Evolutionary conservation across 1,140 invertebrate species (phyloP).

Genomic region (Laupala kohalensis): DNA sequence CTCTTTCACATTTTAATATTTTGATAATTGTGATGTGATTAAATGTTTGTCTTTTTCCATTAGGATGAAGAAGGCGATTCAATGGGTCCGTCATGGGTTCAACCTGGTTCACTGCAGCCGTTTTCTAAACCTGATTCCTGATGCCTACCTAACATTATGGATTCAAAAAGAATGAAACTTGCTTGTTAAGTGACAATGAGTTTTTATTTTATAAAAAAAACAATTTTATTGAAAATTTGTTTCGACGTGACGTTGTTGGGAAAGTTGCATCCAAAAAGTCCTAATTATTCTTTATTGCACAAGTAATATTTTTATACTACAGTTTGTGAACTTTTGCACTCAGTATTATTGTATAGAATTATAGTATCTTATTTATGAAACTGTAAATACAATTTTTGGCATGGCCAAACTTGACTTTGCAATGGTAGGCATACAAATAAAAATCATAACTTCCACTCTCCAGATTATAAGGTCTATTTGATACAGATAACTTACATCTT

Average conservation of each 20-base stretch:
- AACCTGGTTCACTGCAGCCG: constrained; percentile 55
- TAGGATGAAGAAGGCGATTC: constrained; percentile 6
- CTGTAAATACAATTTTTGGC: neutral
- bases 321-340: neutral
- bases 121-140: constrained; percentile 40
- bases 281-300: too few species aligned
- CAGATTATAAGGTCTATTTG: too few species aligned
- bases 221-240: too few species aligned
- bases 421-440: too few species aligned
- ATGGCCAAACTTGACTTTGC: neutral
- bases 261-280: too few species aligned
- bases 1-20: too few species aligned
- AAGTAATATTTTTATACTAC: neutral
- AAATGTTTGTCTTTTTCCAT: too few species aligned
- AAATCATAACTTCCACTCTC: too few species aligned
- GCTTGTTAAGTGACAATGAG: neutral
- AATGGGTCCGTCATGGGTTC: constrained; percentile 58
- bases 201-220: too few species aligned
- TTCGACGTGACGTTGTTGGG: too few species aligned
- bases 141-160: neutral
- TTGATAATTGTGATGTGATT: too few species aligned
- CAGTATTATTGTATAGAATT: neutral
- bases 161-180: neutral
- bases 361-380: neutral
- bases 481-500: too few species aligned